Conservation (phyloP, 2,113 vertebrate species). For the Callaeas wilsoni region DNA sequence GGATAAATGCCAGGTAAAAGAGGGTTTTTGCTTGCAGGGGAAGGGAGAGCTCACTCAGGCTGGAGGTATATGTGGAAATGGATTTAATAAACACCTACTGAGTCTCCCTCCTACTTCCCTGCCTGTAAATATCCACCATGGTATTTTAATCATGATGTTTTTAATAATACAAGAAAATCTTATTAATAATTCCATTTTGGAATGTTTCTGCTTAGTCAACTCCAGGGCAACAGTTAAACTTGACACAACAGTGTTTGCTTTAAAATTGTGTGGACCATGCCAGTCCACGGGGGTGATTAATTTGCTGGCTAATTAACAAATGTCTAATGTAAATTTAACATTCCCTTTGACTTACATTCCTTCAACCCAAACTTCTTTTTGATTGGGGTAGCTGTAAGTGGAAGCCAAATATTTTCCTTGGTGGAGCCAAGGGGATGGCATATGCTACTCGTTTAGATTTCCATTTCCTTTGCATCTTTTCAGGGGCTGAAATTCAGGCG, state of each 20-base stretch:
- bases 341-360: constrained; percentile 46
- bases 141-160: constrained; percentile 13
- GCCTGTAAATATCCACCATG: background rate
- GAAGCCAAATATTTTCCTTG: constrained; percentile 59
- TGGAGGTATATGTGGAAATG: background rate
- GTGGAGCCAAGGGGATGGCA: constrained; percentile 34
- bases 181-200: constrained; percentile 7
- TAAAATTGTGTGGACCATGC: background rate
- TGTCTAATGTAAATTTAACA: constrained; percentile 45
- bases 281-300: background rate
- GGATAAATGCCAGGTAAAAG: background rate
- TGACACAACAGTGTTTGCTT: constrained; percentile 15
- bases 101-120: background rate
- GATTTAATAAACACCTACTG: constrained; percentile 49
- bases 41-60: background rate
- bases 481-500: background rate
- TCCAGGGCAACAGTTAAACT: background rate
- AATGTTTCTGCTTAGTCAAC: constrained; percentile 34
- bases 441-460: constrained; percentile 43
- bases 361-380: constrained; percentile 42
- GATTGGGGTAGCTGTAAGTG: constrained; percentile 46
- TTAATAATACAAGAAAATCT: constrained; percentile 6
- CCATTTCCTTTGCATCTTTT: constrained; percentile 59
- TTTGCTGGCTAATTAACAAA: constrained; percentile 59
- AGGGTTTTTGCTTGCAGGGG: background rate